phyloP scores from a whole-genome alignment of 2,113 vertebrate species.

The Orientallactaga bullata region DNA sequence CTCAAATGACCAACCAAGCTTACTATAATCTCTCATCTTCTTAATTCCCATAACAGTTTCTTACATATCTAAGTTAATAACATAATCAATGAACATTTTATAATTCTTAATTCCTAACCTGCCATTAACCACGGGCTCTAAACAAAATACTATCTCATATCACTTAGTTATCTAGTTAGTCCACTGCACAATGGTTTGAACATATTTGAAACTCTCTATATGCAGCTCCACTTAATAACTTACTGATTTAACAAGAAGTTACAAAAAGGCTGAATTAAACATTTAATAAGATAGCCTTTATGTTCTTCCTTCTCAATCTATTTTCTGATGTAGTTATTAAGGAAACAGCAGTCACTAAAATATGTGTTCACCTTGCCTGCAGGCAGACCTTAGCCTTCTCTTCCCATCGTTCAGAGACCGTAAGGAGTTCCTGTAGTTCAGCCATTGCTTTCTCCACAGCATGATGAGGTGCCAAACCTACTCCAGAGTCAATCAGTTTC shows the following conservation, averaged over 20 bases:
- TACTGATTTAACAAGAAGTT: neutral
- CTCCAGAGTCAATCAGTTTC: slow-evolving; percentile 96
- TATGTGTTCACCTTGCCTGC: slow-evolving; percentile 94
- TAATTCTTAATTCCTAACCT: slow-evolving; percentile 30
- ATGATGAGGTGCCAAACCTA: slow-evolving; percentile 97
- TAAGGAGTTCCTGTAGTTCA: slow-evolving; percentile 97
- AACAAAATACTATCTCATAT: slow-evolving; percentile 36
- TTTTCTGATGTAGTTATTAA: neutral
- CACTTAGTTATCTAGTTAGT: slow-evolving; percentile 27
- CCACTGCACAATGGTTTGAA: neutral
- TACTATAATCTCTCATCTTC: slow-evolving; percentile 20
- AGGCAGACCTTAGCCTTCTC: slow-evolving; percentile 97
- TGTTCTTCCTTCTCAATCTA: neutral
- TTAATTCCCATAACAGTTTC: slow-evolving; percentile 16
- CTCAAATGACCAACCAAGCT: slow-evolving; percentile 17
- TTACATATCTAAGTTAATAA: neutral
- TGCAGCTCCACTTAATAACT: neutral
- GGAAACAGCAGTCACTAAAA: slow-evolving; percentile 63
- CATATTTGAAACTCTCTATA: slow-evolving; percentile 22
- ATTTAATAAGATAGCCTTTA: neutral
- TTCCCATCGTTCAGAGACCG: slow-evolving; percentile 98
- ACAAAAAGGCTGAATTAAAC: slow-evolving; percentile 35
- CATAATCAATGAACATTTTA: neutral
- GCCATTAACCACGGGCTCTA: neutral
- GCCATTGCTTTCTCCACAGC: slow-evolving; percentile 99